A percentile compares a stretch with the other conserved stretches of the same genome.
phyloP scores from a whole-genome alignment of 2,797 vertebrate genomes.

The Paguma larvata region DNA sequence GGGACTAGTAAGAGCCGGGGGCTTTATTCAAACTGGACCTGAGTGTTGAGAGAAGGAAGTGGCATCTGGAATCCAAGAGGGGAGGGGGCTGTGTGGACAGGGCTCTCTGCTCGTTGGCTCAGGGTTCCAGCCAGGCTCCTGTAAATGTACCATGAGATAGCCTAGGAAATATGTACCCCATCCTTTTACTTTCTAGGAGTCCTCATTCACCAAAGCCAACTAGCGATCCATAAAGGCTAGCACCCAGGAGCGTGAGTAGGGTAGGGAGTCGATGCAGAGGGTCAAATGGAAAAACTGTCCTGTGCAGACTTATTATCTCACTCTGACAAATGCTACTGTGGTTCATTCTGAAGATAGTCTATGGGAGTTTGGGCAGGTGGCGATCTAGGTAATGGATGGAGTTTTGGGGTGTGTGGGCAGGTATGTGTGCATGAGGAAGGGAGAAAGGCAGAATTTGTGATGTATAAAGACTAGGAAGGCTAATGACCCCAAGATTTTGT shows the following conservation, averaged over 20 bases:
- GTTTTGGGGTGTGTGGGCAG: not conserved
- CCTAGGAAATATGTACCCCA: not conserved
- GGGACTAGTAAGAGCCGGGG: not conserved
- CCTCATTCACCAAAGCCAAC: not conserved
- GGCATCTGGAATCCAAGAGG: not conserved
- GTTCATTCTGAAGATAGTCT: not conserved
- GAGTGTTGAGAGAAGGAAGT: not conserved
- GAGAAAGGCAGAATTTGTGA: not conserved
- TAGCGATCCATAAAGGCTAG: not conserved
- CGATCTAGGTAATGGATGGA: not conserved
- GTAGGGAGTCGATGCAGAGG: not conserved
- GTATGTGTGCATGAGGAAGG: not conserved
- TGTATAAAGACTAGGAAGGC: not conserved
- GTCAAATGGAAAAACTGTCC: not conserved
- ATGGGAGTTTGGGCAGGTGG: not conserved
- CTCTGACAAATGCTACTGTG: not conserved
- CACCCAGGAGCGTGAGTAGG: not conserved
- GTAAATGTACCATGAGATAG: not conserved
- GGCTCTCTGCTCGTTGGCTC: not conserved
- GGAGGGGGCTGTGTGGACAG: not conserved
- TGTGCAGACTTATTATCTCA: not conserved
- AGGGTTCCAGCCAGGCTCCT: not conserved
- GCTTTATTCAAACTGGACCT: not conserved
- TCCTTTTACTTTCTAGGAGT: not conserved
- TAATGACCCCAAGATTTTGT: not conserved